phyloP scores from a whole-genome alignment of 2,797 vertebrate species.

The Labroides dimidiatus region DNA sequence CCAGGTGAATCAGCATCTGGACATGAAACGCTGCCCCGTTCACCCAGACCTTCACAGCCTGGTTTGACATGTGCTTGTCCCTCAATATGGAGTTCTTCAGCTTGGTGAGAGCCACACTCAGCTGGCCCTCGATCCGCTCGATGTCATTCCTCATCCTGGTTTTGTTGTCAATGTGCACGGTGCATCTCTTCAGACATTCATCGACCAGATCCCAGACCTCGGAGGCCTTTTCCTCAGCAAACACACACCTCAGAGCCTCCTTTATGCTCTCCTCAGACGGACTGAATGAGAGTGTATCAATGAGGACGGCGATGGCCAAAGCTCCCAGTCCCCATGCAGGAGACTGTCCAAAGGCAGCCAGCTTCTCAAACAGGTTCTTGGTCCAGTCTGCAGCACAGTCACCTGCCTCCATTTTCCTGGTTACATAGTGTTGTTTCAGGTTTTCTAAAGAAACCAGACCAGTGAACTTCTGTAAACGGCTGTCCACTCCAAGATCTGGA shows the following conservation, averaged over 20 bases:
- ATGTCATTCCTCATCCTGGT: neutral
- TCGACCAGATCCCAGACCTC: constrained; percentile 16
- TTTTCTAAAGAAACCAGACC: neutral
- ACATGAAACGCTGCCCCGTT: constrained; percentile 1
- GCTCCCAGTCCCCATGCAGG: neutral
- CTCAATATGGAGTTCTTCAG: constrained; percentile 25
- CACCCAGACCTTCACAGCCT: neutral
- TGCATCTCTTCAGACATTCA: constrained; percentile 6
- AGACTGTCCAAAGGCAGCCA: fast-evolving
- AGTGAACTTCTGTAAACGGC: neutral
- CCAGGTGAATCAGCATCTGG: constrained; percentile 17
- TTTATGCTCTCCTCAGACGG: neutral
- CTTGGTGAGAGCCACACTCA: constrained; percentile 10
- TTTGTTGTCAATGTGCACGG: neutral
- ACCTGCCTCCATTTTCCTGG: neutral
- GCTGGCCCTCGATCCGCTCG: neutral
- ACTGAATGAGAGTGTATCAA: neutral
- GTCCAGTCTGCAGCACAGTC: neutral
- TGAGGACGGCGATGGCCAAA: neutral
- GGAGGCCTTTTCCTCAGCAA: constrained; percentile 16
- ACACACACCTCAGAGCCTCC: neutral
- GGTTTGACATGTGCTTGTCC: neutral
- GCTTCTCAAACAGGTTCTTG: neutral
- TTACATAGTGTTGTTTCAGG: neutral
- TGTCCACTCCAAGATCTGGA: neutral